Percentiles rank a stretch among this genome's conserved stretches.
Evolutionary conservation across 1,140 invertebrate genomes (phyloP).

Genomic region (Elysia chlorotica): DNA sequence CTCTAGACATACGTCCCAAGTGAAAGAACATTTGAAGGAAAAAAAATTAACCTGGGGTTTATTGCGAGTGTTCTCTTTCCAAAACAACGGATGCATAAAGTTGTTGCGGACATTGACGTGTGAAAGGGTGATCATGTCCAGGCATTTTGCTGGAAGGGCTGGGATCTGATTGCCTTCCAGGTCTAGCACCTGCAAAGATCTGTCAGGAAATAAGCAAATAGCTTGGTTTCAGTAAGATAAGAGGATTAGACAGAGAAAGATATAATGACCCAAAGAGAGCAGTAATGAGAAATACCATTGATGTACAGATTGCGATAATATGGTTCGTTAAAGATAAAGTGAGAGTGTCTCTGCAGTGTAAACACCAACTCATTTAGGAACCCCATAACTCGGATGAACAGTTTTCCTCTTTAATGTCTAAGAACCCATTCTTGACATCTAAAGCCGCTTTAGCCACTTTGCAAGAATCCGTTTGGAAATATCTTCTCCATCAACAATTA

Average conservation of each 20-base stretch:
- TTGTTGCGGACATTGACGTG: constrained; percentile 57
- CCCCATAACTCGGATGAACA: too few relatives aligned
- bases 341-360: too few relatives aligned
- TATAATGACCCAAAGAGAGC: not conserved
- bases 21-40: too few relatives aligned
- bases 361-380: too few relatives aligned
- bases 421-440: too few relatives aligned
- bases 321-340: not conserved
- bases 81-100: constrained; percentile 61
- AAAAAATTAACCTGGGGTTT: constrained; percentile 57
- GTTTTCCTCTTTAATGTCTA: too few relatives aligned
- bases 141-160: constrained; percentile 49
- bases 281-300: not conserved
- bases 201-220: constrained; percentile 23
- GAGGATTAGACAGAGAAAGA: not conserved
- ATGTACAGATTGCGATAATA: not conserved
- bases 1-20: too few relatives aligned
- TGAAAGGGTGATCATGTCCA: constrained; percentile 44
- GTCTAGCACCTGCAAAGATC: constrained; percentile 50
- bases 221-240: not conserved
- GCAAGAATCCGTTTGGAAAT: too few relatives aligned
- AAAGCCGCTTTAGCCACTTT: too few relatives aligned
- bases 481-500: too few relatives aligned
- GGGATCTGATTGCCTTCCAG: constrained; percentile 60
- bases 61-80: constrained; percentile 53